Percentiles rank a stretch among this genome's conserved stretches.
These are phyloP conservation scores for Drosophila nigromelanica DNA, from an alignment of 1,140 invertebrate species.

Conservation along the genomic window DNA sequence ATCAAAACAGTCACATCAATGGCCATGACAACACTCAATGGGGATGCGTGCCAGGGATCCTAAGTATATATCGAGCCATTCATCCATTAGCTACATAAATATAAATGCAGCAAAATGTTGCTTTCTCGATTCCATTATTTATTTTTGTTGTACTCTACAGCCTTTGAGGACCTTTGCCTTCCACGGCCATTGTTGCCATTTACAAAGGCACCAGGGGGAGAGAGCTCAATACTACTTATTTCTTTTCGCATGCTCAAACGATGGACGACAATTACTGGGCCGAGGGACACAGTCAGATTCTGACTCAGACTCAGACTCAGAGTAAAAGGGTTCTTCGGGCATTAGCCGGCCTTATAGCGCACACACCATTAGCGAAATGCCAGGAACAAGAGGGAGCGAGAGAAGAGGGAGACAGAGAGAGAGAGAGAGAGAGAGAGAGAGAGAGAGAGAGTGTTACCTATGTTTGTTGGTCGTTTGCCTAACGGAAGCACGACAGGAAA, in stretches of 20 bases:
- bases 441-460: constrained; percentile 5
- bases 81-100: constrained; percentile 26
- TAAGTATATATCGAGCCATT: constrained; percentile 17
- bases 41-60: constrained; percentile 9
- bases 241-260: constrained; percentile 37
- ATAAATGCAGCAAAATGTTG: constrained; percentile 54
- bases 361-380: constrained; percentile 53
- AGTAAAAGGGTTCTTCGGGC: constrained; percentile 39
- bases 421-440: not conserved
- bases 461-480: constrained; percentile 40
- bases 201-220: constrained; percentile 14
- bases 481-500: constrained; percentile 8
- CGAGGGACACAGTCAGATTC: not conserved
- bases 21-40: constrained; percentile 2
- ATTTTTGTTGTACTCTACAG: constrained; percentile 6
- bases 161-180: constrained; percentile 28
- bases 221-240: constrained; percentile 23
- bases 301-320: not conserved
- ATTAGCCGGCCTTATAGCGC: constrained; percentile 54
- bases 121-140: constrained; percentile 54
- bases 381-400: not conserved
- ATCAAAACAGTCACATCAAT: constrained; percentile 14
- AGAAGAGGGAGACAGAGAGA: not conserved
- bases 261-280: constrained; percentile 35
- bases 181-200: constrained; percentile 23